Base-by-base conservation (phyloP, 2,888 invertebrate genomes). In the Nomada ferruginata region DNA sequence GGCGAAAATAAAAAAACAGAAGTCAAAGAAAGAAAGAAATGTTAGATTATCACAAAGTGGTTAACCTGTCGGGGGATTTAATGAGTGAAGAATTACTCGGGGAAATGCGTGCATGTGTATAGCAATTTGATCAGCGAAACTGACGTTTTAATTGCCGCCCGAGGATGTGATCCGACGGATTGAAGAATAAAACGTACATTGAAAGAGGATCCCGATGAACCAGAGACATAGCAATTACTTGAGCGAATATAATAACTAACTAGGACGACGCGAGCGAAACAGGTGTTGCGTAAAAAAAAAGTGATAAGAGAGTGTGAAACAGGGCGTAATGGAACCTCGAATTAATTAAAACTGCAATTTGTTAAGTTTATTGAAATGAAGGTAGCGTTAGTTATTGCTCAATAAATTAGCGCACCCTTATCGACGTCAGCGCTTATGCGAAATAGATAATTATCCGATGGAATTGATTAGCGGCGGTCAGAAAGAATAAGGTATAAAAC, bases 41-140 rank as follows among this genome's bases (percentile, higher is more conserved):
- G 65, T 42, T 61, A 20, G 83, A 80, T 79, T 79, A 80, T 79
- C 71, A 77, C 79, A 84, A 84, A 83, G 83, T 83, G 63, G 83
- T 77, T 83, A 79, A 69, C 79, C 83, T 71, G 79, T 83, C 79
- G 47, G 26, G 15, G 64, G 53, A 26, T 80, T 77, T 84, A 84
- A 84, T 74, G 74, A 83, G 83, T 71, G 64, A 69, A 65, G 70
- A 83, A 77, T 84, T 57, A 61, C 64, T 36, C 53, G 74, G 20
- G 53, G 72, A 76, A 55, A 75, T 69, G 60, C 26, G 71, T 53
- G 55, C 65, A 75, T 60, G 82, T 71, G 71, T 75, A 50, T 36
- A 72, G 70, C 75, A 77, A 82, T 83, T 82, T 77, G 83, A 83
- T 83, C 71, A 75, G 55, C 75, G 74, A 64, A 78, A 72, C 66